A percentile compares a stretch with the other conserved stretches of the same genome.
Conservation (phyloP, 2,888 invertebrate species). For the Lithophane semibrunnea region DNA sequence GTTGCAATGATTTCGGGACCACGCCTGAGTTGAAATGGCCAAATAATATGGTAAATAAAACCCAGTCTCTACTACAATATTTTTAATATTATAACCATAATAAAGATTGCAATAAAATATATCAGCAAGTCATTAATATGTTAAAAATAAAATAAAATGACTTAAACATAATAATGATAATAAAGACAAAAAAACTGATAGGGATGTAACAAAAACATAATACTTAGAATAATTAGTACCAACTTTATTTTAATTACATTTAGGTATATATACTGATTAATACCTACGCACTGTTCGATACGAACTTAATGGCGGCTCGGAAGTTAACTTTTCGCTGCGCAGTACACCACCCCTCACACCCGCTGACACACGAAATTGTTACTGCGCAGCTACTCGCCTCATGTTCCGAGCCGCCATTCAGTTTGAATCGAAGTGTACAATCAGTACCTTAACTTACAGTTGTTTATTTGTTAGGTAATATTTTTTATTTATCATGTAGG, state of each 20-base stretch:
- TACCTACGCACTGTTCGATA: too few species aligned
- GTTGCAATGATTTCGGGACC: not conserved
- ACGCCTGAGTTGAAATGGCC: not conserved
- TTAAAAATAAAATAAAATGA: slow-evolving; percentile 21
- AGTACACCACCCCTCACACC: too few species aligned
- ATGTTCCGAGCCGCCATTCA: too few species aligned
- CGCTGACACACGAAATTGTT: too few species aligned
- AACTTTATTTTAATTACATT: not conserved
- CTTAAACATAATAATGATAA: slow-evolving; percentile 1
- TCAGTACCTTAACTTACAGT: slow-evolving; percentile 33
- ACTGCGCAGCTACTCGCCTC: too few species aligned
- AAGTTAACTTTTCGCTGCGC: too few species aligned
- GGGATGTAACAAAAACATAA: not conserved
- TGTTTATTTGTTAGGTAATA: slow-evolving; percentile 26
- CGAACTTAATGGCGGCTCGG: too few species aligned
- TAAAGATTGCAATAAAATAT: slow-evolving; percentile 44
- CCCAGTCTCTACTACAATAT: not conserved
- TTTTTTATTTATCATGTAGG: slow-evolving; percentile 17
- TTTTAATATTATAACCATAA: slow-evolving; percentile 28
- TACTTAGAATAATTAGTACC: not conserved
- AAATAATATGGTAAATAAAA: slow-evolving; percentile 7
- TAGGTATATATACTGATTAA: too few species aligned
- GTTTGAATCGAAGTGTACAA: not conserved
- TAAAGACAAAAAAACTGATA: not conserved
- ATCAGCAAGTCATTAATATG: slow-evolving; percentile 7